Evolutionary conservation across 2,113 vertebrate genomes (phyloP).

Genomic region (Psilopsiagon aurifrons): DNA sequence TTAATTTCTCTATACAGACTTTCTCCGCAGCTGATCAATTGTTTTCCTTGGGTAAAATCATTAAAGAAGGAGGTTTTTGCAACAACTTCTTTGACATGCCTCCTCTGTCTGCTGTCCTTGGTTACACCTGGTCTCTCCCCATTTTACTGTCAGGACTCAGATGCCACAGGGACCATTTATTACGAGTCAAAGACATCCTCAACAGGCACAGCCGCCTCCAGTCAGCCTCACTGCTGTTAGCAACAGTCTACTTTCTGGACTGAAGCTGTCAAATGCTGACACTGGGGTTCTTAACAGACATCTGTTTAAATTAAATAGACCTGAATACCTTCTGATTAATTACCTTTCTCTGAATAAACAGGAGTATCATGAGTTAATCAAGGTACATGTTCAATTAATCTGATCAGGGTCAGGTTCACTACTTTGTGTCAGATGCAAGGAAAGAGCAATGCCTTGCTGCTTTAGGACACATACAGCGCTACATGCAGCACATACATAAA

Average conservation of each 20-base stretch:
- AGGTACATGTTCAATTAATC: conserved; percentile 12
- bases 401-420: neutral
- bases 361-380: conserved; percentile 46
- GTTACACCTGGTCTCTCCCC: neutral
- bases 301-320: conserved; percentile 41
- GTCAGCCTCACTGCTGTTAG: neutral
- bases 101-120: neutral
- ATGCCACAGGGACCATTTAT: neutral
- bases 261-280: neutral
- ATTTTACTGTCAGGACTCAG: neutral
- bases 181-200: neutral
- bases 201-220: neutral
- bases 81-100: neutral
- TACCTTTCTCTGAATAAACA: conserved; percentile 45
- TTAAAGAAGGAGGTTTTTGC: neutral
- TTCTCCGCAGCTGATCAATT: neutral
- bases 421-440: neutral
- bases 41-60: neutral
- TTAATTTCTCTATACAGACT: neutral
- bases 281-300: neutral
- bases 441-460: neutral
- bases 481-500: neutral
- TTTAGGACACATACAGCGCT: neutral
- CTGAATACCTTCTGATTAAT: conserved; percentile 35
- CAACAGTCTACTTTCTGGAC: neutral